Evolutionary conservation across 2,113 vertebrate species (phyloP), one percentile per base, ranked within the genome.

Genomic region (Uropsilus gracilis): DNA sequence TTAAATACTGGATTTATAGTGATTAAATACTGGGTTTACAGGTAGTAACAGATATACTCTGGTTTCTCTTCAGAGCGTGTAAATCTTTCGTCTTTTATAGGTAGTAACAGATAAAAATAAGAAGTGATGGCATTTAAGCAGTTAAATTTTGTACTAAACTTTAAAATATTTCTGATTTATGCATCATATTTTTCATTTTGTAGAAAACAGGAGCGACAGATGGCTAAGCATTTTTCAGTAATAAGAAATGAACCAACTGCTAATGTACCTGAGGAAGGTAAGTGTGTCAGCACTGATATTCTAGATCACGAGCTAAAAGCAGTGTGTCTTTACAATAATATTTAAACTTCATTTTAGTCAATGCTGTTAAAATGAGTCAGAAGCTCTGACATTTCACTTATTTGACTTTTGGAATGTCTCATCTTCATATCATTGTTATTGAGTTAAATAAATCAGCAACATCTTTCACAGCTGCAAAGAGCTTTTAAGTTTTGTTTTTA

Each of bases 191-290:
- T 82, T 84, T 83, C 8, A 81, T 86, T 91, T 93, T 94, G 14
- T 63, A 97, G 97, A 64, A 97, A 95, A 93, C 95, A 96, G 44
- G 96, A 96, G 59, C 89, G 32, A 48, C 89, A 91, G 32, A 57
- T 96, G 20, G 91, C 95, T 78, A 96, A 18, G 30, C 68, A 81
- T 0, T 59, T 86, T 11, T 1, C 75, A 26, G 1, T 89, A 0
- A 8, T 83, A 10, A 3, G 68, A 34, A 61, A 8, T 9, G 91
- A 93, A 10, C 86, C 22, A 2, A 5, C 12, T n/a, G n/a, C n/a
- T 8, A 8, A 0, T 37, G 2, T 37, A 4, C 0, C 32, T 22
- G 83, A 78, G 18, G 96, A 94, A 3, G 93, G 97, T 97, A 48
- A 94, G 96, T 48, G 48, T 12, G 18, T 34, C 22, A 14, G 7